Evolutionary conservation across 2,797 vertebrate genomes (phyloP).

Genomic region (Percopsis omiscomaycus): DNA sequence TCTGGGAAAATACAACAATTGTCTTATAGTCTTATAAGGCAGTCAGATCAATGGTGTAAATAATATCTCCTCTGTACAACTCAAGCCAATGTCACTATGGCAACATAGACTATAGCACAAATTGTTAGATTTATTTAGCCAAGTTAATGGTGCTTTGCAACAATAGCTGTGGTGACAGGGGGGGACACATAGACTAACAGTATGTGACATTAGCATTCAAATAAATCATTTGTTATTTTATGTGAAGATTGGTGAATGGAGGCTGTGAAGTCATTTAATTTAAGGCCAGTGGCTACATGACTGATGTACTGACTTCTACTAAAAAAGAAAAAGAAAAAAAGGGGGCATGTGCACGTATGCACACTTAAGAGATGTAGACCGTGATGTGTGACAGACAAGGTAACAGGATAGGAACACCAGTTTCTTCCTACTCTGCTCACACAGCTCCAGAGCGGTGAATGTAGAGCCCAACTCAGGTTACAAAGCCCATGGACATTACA

Average conservation of each 20-base stretch:
- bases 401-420: conserved; percentile 37
- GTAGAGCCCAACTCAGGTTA: background rate
- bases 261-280: background rate
- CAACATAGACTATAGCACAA: background rate
- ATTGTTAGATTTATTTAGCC: background rate
- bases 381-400: conserved; percentile 24
- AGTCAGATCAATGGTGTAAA: background rate
- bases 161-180: background rate
- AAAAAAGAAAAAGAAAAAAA: conserved; percentile 11
- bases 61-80: background rate
- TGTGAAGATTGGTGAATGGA: background rate
- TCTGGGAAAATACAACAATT: background rate
- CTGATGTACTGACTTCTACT: conserved; percentile 6
- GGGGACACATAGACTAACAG: background rate
- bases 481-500: too few relatives aligned
- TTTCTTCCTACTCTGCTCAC: conserved; percentile 33
- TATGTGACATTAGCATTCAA: background rate
- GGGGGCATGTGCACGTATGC: background rate
- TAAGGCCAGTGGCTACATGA: background rate
- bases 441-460: background rate
- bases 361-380: background rate
- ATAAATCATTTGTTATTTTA: conserved; percentile 1
- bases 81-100: conserved; percentile 4
- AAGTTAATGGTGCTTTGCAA: background rate
- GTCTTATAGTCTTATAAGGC: background rate